These are phyloP conservation scores for Lateolabrax maculatus DNA, from an alignment of 2,797 vertebrate species.

Conservation along the genomic window DNA sequence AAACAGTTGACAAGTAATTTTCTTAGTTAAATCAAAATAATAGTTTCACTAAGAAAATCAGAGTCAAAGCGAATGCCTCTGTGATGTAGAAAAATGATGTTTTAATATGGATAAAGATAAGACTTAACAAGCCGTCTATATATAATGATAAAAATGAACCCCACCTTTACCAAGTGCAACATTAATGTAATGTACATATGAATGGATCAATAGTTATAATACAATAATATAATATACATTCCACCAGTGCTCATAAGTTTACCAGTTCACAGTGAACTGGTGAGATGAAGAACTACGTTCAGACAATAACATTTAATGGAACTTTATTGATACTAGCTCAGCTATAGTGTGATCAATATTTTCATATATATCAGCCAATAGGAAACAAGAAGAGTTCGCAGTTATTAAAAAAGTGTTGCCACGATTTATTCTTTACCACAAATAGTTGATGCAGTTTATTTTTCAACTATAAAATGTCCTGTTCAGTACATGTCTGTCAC, in stretches of 20 bases:
- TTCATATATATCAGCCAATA: neutral
- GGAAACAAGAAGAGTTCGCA: neutral
- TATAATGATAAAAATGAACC: too few species aligned
- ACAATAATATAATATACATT: too few species aligned
- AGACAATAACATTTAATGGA: neutral
- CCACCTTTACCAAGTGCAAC: too few species aligned
- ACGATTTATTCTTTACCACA: neutral
- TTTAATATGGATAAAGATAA: too few species aligned
- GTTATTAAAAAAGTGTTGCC: neutral
- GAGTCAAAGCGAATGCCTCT: neutral
- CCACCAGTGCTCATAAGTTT: too few species aligned
- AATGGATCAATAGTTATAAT: too few species aligned
- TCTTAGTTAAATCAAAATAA: neutral
- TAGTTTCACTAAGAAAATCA: neutral
- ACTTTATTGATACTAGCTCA: neutral
- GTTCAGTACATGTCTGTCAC: neutral
- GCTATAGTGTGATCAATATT: neutral
- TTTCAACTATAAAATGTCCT: neutral
- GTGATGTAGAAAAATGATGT: neutral
- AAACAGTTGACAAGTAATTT: neutral
- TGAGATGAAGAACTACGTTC: neutral
- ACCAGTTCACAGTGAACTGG: too few species aligned
- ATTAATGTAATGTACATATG: too few species aligned
- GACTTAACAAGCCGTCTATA: too few species aligned
- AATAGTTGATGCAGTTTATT: too few species aligned